These are phyloP conservation scores for Heliocidaris tuberculata DNA, from an alignment of 35 echinoderm and acorn worm species.

Conservation along the genomic window DNA sequence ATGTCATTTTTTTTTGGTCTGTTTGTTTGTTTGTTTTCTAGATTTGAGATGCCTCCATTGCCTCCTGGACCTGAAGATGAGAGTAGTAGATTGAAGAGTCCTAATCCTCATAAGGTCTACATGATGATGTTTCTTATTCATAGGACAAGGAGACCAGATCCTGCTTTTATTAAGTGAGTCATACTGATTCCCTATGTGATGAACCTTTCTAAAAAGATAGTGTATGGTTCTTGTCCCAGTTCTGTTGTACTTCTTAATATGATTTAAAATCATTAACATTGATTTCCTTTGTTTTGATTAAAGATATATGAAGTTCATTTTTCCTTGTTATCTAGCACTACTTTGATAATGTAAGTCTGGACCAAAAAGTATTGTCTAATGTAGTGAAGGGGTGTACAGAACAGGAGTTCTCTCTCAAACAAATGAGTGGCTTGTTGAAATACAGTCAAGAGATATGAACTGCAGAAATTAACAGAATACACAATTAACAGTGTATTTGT, in stretches of 20 bases:
- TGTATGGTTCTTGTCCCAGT: background rate
- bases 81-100: slow-evolving; percentile 48
- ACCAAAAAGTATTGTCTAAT: too few species aligned
- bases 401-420: background rate
- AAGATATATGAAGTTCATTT: background rate
- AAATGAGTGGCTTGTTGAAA: background rate
- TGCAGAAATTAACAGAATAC: background rate
- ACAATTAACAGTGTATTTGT: background rate
- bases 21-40: background rate
- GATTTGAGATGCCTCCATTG: slow-evolving; percentile 56
- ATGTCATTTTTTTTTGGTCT: background rate
- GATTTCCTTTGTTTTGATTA: background rate
- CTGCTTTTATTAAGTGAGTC: slow-evolving; percentile 84
- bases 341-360: background rate
- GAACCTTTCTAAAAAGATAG: background rate
- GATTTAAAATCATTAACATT: background rate
- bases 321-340: background rate
- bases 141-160: slow-evolving; percentile 79
- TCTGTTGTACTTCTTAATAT: background rate
- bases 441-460: background rate
- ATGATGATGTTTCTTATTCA: slow-evolving; percentile 71
- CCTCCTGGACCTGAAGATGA: slow-evolving; percentile 44
- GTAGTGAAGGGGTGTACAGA: too few species aligned
- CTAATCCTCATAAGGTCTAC: slow-evolving; percentile 65
- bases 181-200: background rate